Evolutionary conservation across 2,797 vertebrate genomes (phyloP).

Genomic region (Schizothorax lantsangensis): DNA sequence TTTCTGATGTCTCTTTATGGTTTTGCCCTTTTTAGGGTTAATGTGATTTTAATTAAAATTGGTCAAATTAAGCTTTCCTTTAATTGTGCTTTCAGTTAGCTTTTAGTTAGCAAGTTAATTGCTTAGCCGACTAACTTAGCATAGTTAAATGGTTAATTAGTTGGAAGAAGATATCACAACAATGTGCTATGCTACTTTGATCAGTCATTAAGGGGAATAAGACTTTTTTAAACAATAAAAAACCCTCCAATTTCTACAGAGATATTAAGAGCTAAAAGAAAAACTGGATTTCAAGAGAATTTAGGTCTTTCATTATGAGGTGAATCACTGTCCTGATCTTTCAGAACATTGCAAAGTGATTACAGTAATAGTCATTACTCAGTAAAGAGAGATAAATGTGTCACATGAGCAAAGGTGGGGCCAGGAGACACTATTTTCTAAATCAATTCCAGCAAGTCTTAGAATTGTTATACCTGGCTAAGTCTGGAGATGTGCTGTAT

Average conservation of each 20-base stretch:
- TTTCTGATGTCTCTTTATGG: too few species aligned
- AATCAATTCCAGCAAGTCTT: constrained; percentile 18
- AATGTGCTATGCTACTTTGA: background rate
- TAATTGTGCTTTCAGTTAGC: background rate
- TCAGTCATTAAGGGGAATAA: background rate
- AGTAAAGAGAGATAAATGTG: constrained; percentile 44
- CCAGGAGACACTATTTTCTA: constrained; percentile 22
- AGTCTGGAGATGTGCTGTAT: background rate
- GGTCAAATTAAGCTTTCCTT: background rate
- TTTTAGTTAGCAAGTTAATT: background rate
- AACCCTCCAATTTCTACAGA: background rate
- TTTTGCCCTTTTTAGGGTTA: too few species aligned
- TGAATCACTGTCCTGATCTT: constrained; percentile 20
- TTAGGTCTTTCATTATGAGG: constrained; percentile 18
- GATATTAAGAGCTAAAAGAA: background rate
- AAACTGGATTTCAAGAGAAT: background rate
- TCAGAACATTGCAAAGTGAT: constrained; percentile 38
- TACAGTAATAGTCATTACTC: constrained; percentile 43
- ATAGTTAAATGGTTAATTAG: background rate
- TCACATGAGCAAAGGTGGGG: constrained; percentile 9
- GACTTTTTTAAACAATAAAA: background rate
- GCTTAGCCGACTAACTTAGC: background rate
- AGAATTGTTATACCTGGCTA: background rate
- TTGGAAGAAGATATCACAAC: background rate
- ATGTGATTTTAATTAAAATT: background rate